These are phyloP conservation scores for Molossus alvarezi DNA, from an alignment of 2,797 vertebrate species.

Conservation along the genomic window DNA sequence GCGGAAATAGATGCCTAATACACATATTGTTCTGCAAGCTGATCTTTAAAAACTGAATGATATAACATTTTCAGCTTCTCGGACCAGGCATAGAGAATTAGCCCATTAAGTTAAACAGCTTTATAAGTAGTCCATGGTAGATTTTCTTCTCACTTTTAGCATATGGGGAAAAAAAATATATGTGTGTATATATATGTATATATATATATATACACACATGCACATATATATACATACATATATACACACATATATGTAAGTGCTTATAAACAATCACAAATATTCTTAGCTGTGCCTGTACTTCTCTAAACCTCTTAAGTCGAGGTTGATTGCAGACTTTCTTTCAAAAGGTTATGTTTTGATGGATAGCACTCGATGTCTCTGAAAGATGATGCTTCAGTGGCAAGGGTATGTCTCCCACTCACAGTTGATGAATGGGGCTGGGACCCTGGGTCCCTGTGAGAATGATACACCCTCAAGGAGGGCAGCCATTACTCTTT, in stretches of 20 bases:
- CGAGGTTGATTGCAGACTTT: background rate
- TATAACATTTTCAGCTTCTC: background rate
- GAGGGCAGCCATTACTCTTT: background rate
- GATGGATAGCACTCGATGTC: slow-evolving; percentile 41
- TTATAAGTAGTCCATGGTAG: background rate
- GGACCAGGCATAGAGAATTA: background rate
- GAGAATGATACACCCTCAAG: background rate
- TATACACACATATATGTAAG: too few relatives aligned
- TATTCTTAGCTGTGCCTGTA: background rate
- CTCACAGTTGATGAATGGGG: slow-evolving; percentile 43
- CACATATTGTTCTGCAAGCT: background rate
- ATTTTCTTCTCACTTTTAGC: background rate
- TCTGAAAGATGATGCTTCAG: background rate
- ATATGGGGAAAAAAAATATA: background rate
- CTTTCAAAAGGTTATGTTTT: slow-evolving; percentile 57
- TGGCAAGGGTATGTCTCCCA: background rate
- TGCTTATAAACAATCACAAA: background rate
- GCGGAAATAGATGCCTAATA: background rate
- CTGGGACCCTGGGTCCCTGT: background rate
- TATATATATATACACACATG: too few relatives aligned
- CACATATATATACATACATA: too few relatives aligned
- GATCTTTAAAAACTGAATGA: background rate
- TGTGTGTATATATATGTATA: too few relatives aligned
- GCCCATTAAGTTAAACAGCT: background rate
- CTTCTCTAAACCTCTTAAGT: slow-evolving; percentile 51